Evolutionary conservation across 1,140 invertebrate species (phyloP).

Genomic region (Cephus cinctus): DNA sequence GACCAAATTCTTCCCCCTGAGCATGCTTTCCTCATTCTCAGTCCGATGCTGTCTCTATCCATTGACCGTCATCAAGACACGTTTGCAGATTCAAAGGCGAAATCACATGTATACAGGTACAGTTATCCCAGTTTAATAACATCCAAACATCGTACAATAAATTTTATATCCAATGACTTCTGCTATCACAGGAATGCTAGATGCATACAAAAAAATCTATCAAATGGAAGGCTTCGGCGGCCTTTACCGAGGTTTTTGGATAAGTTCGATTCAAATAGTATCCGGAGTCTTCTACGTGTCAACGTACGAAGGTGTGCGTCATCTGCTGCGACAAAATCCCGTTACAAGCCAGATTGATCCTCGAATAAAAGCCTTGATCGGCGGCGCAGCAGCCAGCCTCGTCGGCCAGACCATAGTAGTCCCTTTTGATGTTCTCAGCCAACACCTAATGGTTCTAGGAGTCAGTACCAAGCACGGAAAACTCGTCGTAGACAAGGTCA

Average conservation of each 20-base stretch:
- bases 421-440: slow-evolving; percentile 94
- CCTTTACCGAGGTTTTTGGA: slow-evolving; percentile 94
- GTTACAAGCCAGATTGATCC: slow-evolving; percentile 57
- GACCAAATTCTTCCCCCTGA: slow-evolving; percentile 87
- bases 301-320: slow-evolving; percentile 90
- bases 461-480: slow-evolving; percentile 59
- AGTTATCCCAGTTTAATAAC: neutral
- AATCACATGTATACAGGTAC: slow-evolving; percentile 80
- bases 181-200: slow-evolving; percentile 70
- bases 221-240: slow-evolving; percentile 82
- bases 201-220: slow-evolving; percentile 90
- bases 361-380: slow-evolving; percentile 70
- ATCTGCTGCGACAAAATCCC: slow-evolving; percentile 67
- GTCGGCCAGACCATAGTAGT: slow-evolving; percentile 95
- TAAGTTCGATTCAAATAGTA: slow-evolving; percentile 83
- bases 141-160: neutral
- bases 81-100: slow-evolving; percentile 86
- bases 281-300: slow-evolving; percentile 93
- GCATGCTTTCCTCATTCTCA: slow-evolving; percentile 81
- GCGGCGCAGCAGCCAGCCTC: slow-evolving; percentile 85
- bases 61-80: slow-evolving; percentile 94
- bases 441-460: slow-evolving; percentile 95
- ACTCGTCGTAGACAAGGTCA: slow-evolving; percentile 43
- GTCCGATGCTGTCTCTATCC: slow-evolving; percentile 92
- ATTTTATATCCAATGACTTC: no score